Evolutionary conservation across 2,888 invertebrate species (phyloP), one percentile per base, ranked within the genome.

Genomic region (Gymnoscelis rufifasciata): DNA sequence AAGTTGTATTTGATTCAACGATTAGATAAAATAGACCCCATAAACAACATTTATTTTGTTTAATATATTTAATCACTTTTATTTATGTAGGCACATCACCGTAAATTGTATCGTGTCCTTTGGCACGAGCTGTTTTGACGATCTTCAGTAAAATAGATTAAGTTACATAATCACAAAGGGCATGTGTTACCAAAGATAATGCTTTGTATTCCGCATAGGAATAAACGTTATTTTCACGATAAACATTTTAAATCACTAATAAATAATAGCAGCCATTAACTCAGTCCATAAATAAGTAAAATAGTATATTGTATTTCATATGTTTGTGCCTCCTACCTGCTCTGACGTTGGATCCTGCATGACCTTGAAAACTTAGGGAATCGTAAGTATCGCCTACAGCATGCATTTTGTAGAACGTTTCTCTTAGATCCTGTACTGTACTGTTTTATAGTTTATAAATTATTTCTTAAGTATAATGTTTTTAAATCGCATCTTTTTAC

Each of bases 331-430:
- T 72, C 68, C 78, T 65, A 59, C 62, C 72, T 55, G 62, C 64
- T 65, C 64, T 68, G 71, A 70, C 59, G 70, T 78, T 60, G 87
- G 86, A 84, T 63, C 83, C 86, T 78, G 87, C 87, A 88, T 86
- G 87, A 72, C 64, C 71, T 78, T 82, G 73, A 64, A 79, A 71
- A 71, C 79, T 73, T 86, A 88, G 87, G 86, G 87, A 64, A 84
- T 87, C 71, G 87, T 87, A 81, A 88, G 87, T 88, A 88, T 72
- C 68, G 67, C 63, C 60, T 60, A 29, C 33, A 47, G 76, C 76
- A 77, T 74, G 77, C 43, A 35, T 23, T 35, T 23, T 19, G 35
- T 35, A 35, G 35, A 19, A 19, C n/a, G n/a, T 35, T 11, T 26
- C 26, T 10, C 11, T 35, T 23, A 19, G 35, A 33, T 14, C 13